Conservation (phyloP, 2,888 invertebrate genomes). For the Tenthredo amoena region DNA sequence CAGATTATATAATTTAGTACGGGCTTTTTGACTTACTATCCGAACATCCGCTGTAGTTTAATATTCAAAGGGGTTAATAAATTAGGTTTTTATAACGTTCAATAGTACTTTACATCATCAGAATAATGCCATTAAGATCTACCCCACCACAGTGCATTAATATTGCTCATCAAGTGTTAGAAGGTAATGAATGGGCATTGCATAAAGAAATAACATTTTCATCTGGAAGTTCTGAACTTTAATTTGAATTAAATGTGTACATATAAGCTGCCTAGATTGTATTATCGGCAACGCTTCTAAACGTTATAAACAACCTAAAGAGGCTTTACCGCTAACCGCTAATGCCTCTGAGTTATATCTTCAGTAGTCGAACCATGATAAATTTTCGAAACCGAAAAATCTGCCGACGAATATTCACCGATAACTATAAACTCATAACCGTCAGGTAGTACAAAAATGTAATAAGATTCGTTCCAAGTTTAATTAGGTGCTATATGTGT, state of each 20-base stretch:
- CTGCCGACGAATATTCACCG: background rate
- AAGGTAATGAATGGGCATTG: slow-evolving; percentile 12
- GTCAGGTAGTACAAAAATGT: slow-evolving; percentile 49
- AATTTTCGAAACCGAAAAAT: background rate
- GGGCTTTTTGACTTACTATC: background rate
- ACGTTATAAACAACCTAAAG: slow-evolving; percentile 31
- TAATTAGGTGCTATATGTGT: slow-evolving; percentile 41
- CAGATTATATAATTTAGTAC: background rate
- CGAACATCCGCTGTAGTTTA: background rate
- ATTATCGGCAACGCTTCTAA: slow-evolving; percentile 19
- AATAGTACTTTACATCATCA: background rate
- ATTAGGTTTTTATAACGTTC: slow-evolving; percentile 20
- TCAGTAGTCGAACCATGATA: background rate
- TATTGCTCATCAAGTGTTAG: background rate
- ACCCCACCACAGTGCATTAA: background rate
- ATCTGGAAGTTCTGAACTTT: slow-evolving; percentile 38
- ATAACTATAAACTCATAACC: slow-evolving; percentile 34
- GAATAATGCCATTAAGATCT: background rate
- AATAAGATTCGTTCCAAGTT: slow-evolving; percentile 42
- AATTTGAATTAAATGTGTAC: slow-evolving; percentile 35
- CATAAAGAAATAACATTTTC: slow-evolving; percentile 23
- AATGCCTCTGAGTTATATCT: slow-evolving; percentile 20
- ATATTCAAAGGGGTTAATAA: background rate
- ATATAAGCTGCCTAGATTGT: slow-evolving; percentile 11
- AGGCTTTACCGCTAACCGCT: slow-evolving; percentile 13